Conservation (phyloP, 2,888 invertebrate species). For the Cremastobaeus sp. region DNA sequence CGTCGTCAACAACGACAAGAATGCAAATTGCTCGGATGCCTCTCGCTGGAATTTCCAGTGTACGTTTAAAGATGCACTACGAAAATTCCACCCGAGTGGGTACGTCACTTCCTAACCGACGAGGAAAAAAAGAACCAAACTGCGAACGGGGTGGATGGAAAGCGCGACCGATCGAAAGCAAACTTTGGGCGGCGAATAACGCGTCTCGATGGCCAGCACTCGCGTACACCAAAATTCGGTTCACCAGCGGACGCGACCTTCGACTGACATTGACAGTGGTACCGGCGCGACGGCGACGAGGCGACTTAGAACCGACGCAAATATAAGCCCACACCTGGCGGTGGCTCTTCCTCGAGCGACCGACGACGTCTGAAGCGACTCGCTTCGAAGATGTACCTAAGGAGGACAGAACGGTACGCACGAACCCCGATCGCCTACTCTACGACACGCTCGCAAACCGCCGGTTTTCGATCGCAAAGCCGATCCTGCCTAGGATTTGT, state of each 20-base stretch:
- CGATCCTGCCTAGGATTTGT: conserved; percentile 63
- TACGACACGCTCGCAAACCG: conserved; percentile 76
- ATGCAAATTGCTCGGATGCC: conserved; percentile 59
- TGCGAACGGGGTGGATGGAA: no score
- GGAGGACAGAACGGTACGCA: conserved; percentile 78
- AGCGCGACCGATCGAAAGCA: background rate
- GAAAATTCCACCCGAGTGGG: conserved; percentile 35
- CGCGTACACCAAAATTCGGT: conserved; percentile 43
- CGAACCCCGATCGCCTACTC: conserved; percentile 74
- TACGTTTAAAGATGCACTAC: conserved; percentile 46
- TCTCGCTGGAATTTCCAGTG: conserved; percentile 57
- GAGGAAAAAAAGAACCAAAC: background rate
- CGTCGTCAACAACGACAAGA: conserved; percentile 54
- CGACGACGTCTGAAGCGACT: conserved; percentile 75
- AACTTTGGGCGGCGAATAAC: background rate
- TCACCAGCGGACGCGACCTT: conserved; percentile 39
- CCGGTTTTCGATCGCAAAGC: conserved; percentile 71
- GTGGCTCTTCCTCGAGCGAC: conserved; percentile 75
- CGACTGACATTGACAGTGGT: conserved; percentile 44
- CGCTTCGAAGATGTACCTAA: conserved; percentile 71
- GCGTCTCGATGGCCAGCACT: no score
- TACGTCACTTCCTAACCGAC: conserved; percentile 19
- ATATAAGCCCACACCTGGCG: conserved; percentile 71
- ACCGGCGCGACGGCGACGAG: conserved; percentile 32
- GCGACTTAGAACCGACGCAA: conserved; percentile 41